Base-by-base conservation (phyloP, 2,888 invertebrate genomes). In the Drosophila borealis region DNA sequence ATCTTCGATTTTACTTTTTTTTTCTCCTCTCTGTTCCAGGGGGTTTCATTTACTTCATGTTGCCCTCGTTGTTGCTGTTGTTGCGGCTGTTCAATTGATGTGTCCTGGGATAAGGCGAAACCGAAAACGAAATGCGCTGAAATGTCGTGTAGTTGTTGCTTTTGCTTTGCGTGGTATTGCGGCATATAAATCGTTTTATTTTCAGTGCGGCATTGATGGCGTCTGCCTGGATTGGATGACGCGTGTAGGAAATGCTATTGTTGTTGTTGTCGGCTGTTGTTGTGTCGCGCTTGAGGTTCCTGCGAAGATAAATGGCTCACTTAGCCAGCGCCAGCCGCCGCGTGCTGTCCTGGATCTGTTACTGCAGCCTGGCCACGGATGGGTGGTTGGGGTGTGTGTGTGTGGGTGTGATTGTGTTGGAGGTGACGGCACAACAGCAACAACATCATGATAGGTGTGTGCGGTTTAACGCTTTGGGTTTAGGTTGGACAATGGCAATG, bases 301-400 rank as follows among this genome's bases (percentile, higher is more conserved):
- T 78, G 83, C 67, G 66, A 92, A 92, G 92, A 91, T 92, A 91
- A 91, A 91, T 91, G 91, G 92, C 91, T 91, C 92, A 91, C 90
- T 91, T 91, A 90, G 86, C 79, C 55, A 86, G 60, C 71, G 44
- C 17, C 65, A 78, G 57, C 76, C 66, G 80, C 76, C 70, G 65
- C 55, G 11, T 51, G 49, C 51, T 42, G 46, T 60, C 45, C 50
- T 44, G 55, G 25, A 45, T 51, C 55, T 42, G 56, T 13, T 29
- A 42, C 67, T 45, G 37, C 21, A 42, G 53, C 63, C 76, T 59
- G 57, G 50, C 45, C 42, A 25, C 33, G 55, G 46, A 14, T 25
- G 34, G 14, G 3, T 19, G 25, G 29, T 2, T 59, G 59, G 19
- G 62, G 51, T 56, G 48, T 33, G 54, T n/a, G 37, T 17, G 64